Percentiles rank a stretch among this genome's conserved stretches.
Conservation (phyloP, 2,113 vertebrate species). For the Lagopus leucura region DNA sequence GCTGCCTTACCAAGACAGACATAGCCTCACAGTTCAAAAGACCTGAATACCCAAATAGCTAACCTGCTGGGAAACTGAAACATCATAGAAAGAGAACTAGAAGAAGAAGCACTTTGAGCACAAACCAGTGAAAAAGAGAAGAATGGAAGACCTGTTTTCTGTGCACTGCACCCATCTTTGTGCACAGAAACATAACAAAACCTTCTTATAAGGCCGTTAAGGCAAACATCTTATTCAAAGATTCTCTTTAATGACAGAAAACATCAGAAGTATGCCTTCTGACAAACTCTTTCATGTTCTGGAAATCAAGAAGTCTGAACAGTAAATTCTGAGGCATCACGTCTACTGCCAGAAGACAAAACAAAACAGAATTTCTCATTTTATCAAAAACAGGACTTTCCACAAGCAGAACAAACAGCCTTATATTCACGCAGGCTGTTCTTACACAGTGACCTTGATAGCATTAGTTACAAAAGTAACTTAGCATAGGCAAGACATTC, state of each 20-base stretch:
- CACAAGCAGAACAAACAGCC: neutral
- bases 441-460: neutral
- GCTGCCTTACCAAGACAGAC: neutral
- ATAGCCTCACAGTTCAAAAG: neutral
- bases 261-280: neutral
- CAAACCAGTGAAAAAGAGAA: accelerated
- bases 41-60: neutral
- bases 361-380: neutral
- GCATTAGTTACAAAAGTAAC: neutral
- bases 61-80: neutral
- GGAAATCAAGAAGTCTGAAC: neutral
- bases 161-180: neutral
- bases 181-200: neutral
- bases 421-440: neutral
- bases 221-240: neutral
- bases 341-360: neutral
- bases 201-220: neutral
- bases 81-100: neutral
- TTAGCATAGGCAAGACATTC: accelerated
- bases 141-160: neutral
- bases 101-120: neutral
- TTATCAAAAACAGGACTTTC: neutral
- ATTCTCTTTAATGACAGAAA: neutral
- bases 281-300: neutral
- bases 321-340: neutral